Conservation (phyloP, 1,140 invertebrate species). For the Pemphigus obesinymphae region DNA sequence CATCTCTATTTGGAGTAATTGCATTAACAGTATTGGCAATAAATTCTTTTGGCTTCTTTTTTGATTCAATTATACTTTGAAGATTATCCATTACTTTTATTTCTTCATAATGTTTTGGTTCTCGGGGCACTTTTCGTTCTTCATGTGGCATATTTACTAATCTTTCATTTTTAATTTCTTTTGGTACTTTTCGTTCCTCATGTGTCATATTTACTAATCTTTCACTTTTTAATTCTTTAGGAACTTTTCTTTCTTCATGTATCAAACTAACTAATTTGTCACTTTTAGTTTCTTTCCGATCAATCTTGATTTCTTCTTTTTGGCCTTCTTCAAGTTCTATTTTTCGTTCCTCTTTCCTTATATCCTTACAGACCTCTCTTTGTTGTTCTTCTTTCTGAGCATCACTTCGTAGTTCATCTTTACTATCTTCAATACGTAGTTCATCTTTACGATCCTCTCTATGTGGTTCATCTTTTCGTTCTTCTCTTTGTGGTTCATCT, state of each 20-base stretch:
- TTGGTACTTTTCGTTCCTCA: constrained; percentile 48
- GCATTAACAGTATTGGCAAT: neutral
- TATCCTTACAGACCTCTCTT: neutral
- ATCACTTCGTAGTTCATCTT: constrained; percentile 44
- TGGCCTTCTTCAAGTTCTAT: neutral
- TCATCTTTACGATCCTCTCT: neutral
- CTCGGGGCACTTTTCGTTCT: neutral
- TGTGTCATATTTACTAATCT: neutral
- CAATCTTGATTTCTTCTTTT: constrained; percentile 43
- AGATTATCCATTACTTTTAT: constrained; percentile 40
- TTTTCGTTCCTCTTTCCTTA: neutral
- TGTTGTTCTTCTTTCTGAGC: neutral
- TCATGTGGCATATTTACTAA: neutral
- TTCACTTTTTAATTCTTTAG: constrained; percentile 5
- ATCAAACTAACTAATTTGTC: neutral
- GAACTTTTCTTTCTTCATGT: constrained; percentile 48
- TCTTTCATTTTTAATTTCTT: constrained; percentile 9
- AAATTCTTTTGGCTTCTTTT: constrained; percentile 29
- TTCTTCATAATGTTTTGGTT: constrained; percentile 15
- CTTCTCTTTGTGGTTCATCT: constrained; percentile 45
- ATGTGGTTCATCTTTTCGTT: neutral
- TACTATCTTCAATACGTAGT: neutral
- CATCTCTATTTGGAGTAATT: constrained; percentile 24
- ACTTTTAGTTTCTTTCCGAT: constrained; percentile 51
- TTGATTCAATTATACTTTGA: constrained; percentile 24